Evolutionary conservation across 1,140 invertebrate genomes (phyloP).

Genomic region (Ooceraea biroi): DNA sequence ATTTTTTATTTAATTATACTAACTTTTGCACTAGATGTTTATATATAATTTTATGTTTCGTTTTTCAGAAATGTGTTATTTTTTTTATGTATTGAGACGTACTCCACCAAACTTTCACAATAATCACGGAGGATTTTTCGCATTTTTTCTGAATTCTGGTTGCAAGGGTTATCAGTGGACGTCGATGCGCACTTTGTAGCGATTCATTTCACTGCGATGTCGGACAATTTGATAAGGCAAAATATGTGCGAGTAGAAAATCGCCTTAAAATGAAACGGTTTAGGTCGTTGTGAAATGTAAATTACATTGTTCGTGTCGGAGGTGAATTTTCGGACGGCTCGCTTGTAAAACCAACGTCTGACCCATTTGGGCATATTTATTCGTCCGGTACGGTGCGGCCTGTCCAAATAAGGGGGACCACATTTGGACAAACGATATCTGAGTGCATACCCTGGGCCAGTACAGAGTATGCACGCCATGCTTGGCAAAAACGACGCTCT

Average conservation of each 20-base stretch:
- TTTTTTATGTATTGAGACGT: too few relatives aligned
- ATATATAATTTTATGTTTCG: too few relatives aligned
- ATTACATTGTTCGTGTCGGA: background rate
- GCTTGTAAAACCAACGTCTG: constrained; percentile 1
- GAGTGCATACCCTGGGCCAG: background rate
- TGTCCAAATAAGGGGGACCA: constrained; percentile 64
- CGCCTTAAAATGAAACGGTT: background rate
- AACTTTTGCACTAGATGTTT: too few relatives aligned
- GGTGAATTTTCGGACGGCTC: background rate
- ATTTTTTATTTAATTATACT: too few relatives aligned
- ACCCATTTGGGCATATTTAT: constrained; percentile 62
- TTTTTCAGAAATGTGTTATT: too few relatives aligned
- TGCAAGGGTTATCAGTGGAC: background rate
- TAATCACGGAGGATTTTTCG: too few relatives aligned
- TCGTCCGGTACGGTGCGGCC: constrained; percentile 57
- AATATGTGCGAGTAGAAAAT: background rate
- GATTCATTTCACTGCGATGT: too few relatives aligned
- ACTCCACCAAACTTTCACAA: too few relatives aligned
- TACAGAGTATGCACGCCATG: background rate
- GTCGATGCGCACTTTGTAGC: too few relatives aligned
- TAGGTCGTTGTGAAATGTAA: background rate
- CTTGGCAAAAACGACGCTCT: background rate
- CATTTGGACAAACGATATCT: constrained; percentile 39
- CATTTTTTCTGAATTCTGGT: too few relatives aligned
- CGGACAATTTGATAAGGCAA: too few relatives aligned